These are phyloP conservation scores for Maconellicoccus hirsutus DNA, from an alignment of 1,140 invertebrate species.

Conservation along the genomic window DNA sequence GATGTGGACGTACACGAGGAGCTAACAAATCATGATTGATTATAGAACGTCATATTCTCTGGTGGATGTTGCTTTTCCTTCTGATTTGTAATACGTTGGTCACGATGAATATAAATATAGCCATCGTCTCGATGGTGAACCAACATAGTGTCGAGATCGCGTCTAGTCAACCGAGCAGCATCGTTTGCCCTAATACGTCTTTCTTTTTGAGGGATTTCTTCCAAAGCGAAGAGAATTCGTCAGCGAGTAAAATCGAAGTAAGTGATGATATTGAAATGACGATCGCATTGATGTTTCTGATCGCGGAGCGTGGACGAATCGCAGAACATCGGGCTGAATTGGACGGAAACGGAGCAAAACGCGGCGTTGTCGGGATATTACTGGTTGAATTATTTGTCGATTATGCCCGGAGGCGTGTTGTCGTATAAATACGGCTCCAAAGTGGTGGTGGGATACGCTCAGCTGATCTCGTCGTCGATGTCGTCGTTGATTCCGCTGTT, in stretches of 20 bases:
- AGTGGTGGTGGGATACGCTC: slow-evolving; percentile 52
- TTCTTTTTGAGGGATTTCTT: background rate
- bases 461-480: slow-evolving; percentile 51
- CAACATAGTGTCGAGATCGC: background rate
- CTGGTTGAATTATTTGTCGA: background rate
- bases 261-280: too few species aligned
- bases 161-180: background rate
- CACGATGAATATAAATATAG: slow-evolving; percentile 6
- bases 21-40: background rate
- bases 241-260: too few species aligned
- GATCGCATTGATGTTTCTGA: too few species aligned
- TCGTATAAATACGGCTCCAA: slow-evolving; percentile 59
- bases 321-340: background rate
- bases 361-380: background rate
- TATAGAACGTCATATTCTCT: background rate
- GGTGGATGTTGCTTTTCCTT: background rate
- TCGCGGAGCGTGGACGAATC: too few species aligned
- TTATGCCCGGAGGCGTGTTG: slow-evolving; percentile 55
- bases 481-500: slow-evolving; percentile 55
- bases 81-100: background rate
- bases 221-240: too few species aligned
- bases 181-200: background rate
- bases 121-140: background rate
- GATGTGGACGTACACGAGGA: background rate
- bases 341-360: background rate